phyloP scores from a whole-genome alignment of 2,797 vertebrate species.

The Potorous gilbertii region DNA sequence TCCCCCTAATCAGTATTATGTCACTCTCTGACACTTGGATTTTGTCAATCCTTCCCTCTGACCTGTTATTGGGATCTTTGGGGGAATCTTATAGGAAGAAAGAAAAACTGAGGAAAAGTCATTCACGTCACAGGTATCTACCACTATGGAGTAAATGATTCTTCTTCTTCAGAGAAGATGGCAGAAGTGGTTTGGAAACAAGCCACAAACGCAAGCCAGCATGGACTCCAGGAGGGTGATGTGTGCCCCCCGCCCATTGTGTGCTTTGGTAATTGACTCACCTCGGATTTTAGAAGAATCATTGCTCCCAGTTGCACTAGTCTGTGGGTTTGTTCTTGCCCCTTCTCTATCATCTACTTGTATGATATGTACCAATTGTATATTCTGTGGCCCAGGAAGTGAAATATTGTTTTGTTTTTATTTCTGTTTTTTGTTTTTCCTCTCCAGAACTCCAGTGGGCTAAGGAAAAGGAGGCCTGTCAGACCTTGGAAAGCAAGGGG shows the following conservation, averaged over 20 bases:
- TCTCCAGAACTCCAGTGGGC: constrained; percentile 77
- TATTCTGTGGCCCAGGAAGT: constrained; percentile 77
- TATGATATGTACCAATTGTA: constrained; percentile 70
- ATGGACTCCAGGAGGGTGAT: constrained; percentile 65
- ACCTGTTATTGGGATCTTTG: constrained; percentile 67
- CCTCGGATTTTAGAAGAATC: constrained; percentile 71
- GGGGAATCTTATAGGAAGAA: constrained; percentile 63
- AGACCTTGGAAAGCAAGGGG: constrained; percentile 68
- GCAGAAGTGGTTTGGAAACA: constrained; percentile 64
- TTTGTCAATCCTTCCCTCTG: constrained; percentile 67
- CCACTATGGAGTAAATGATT: constrained; percentile 25
- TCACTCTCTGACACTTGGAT: constrained; percentile 76
- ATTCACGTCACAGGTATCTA: constrained; percentile 49
- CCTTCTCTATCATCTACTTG: constrained; percentile 80
- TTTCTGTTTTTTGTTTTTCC: constrained; percentile 69
- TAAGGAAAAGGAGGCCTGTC: constrained; percentile 74
- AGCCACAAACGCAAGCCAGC: constrained; percentile 53
- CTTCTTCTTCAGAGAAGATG: constrained; percentile 64
- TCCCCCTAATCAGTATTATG: constrained; percentile 85
- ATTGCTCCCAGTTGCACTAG: constrained; percentile 82
- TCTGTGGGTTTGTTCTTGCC: constrained; percentile 70
- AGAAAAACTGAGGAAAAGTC: constrained; percentile 49
- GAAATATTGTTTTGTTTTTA: constrained; percentile 33
- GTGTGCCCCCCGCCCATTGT: constrained; percentile 52
- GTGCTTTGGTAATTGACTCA: constrained; percentile 68